Evolutionary conservation across 2,888 invertebrate species (phyloP).

Genomic region (Drosophila multiciliata): DNA sequence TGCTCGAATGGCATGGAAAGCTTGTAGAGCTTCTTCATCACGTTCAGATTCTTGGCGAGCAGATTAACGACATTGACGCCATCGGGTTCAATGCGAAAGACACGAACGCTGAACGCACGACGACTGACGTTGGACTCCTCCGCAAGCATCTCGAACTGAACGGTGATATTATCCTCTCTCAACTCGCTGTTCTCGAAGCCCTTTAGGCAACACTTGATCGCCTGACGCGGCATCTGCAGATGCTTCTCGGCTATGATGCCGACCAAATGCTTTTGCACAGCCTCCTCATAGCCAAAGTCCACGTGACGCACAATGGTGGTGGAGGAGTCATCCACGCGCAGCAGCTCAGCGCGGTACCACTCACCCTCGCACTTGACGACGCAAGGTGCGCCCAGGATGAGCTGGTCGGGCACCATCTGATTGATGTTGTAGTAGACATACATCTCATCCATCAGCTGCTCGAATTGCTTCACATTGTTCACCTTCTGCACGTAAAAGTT

Average conservation of each 20-base stretch:
- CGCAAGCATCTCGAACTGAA: constrained; percentile 89
- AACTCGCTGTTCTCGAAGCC: constrained; percentile 85
- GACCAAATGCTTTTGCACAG: constrained; percentile 87
- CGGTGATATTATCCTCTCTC: constrained; percentile 79
- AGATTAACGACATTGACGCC: constrained; percentile 82
- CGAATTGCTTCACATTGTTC: constrained; percentile 87
- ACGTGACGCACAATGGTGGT: constrained; percentile 92
- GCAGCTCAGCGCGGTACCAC: constrained; percentile 96
- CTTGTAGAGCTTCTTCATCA: constrained; percentile 86
- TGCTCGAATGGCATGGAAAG: constrained; percentile 84
- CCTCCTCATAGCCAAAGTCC: constrained; percentile 97
- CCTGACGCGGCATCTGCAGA: constrained; percentile 89
- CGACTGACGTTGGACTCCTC: constrained; percentile 86
- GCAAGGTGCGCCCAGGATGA: constrained; percentile 88
- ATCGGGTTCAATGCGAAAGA: constrained; percentile 85
- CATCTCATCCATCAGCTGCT: constrained; percentile 89
- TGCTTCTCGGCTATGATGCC: constrained; percentile 88
- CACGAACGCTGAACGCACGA: constrained; percentile 83
- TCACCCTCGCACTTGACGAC: constrained; percentile 92
- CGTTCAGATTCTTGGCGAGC: constrained; percentile 85
- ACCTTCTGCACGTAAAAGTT: constrained; percentile 91
- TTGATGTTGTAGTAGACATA: constrained; percentile 87
- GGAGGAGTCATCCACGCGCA: constrained; percentile 86
- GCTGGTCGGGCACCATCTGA: constrained; percentile 84
- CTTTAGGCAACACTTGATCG: constrained; percentile 91